Percentiles rank a stretch among this genome's conserved stretches.
phyloP scores from a whole-genome alignment of 2,888 invertebrate genomes.

The Zygaena filipendulae region DNA sequence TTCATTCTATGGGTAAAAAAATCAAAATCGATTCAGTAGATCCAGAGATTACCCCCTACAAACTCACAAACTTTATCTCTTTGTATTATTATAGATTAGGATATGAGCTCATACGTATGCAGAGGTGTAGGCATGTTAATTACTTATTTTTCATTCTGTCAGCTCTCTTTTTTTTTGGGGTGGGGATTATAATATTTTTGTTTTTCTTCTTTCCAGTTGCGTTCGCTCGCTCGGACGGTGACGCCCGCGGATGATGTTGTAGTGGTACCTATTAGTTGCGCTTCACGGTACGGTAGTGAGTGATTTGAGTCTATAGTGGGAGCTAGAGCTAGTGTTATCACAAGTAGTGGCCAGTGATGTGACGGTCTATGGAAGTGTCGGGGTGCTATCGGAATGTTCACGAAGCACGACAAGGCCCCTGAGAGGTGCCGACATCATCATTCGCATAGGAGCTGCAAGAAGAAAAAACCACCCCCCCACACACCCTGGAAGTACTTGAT shows the following conservation, averaged over 20 bases:
- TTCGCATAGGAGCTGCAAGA: constrained; percentile 57
- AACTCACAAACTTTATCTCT: too few species aligned
- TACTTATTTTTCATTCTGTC: constrained; percentile 1
- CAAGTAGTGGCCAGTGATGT: constrained; percentile 56
- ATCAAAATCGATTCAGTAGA: too few species aligned
- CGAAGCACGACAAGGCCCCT: constrained; percentile 59
- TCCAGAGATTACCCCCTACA: too few species aligned
- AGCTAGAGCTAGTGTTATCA: constrained; percentile 30
- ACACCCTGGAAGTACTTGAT: constrained; percentile 70
- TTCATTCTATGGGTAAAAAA: background rate
- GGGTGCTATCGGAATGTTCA: constrained; percentile 60
- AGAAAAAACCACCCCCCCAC: constrained; percentile 61
- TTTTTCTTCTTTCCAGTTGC: constrained; percentile 66
- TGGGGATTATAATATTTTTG: constrained; percentile 37
- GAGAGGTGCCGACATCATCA: constrained; percentile 56
- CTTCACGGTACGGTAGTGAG: background rate
- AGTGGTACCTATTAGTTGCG: constrained; percentile 27
- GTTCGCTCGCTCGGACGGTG: constrained; percentile 44
- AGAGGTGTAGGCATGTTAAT: background rate
- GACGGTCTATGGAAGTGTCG: constrained; percentile 58
- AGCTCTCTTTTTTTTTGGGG: constrained; percentile 15
- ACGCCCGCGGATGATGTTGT: constrained; percentile 57
- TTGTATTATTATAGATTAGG: too few species aligned
- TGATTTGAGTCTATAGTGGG: constrained; percentile 1
- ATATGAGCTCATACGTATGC: too few species aligned